Evolutionary conservation across 2,888 invertebrate genomes (phyloP).

Genomic region (Xestia sexstrigata): DNA sequence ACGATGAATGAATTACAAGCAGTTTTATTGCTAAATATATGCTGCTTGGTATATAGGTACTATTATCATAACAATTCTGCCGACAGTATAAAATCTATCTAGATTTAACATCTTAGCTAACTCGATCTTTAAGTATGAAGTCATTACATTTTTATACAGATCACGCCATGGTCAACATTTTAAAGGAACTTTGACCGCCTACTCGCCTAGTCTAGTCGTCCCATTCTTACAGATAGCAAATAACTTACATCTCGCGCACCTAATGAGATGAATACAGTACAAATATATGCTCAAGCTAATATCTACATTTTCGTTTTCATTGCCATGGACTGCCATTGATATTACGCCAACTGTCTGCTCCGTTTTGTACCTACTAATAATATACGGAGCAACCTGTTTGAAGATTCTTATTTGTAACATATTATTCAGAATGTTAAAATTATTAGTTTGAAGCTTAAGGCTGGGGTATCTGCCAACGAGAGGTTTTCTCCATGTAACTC

Average conservation of each 20-base stretch:
- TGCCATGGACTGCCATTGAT: neutral
- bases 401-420: conserved; percentile 18
- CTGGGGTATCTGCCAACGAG: too few relatives aligned
- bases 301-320: conserved; percentile 12
- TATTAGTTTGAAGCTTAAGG: neutral
- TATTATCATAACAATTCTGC: conserved; percentile 8
- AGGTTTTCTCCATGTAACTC: too few relatives aligned
- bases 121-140: neutral
- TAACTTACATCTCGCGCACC: conserved; percentile 14
- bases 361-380: neutral
- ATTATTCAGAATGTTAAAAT: neutral
- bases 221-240: neutral
- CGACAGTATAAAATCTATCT: neutral
- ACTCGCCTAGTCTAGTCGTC: neutral
- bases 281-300: conserved; percentile 13
- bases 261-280: conserved; percentile 7
- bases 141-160: neutral
- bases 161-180: neutral
- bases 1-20: conserved; percentile 49
- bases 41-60: conserved; percentile 12
- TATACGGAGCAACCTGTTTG: neutral
- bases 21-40: conserved; percentile 16
- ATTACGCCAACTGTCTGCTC: neutral
- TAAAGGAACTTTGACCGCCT: neutral
- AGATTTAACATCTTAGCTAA: neutral